A percentile compares a stretch with the other conserved stretches of the same genome.
Evolutionary conservation across 2,113 vertebrate species (phyloP).

Genomic region (Cranoglanis bouderius): DNA sequence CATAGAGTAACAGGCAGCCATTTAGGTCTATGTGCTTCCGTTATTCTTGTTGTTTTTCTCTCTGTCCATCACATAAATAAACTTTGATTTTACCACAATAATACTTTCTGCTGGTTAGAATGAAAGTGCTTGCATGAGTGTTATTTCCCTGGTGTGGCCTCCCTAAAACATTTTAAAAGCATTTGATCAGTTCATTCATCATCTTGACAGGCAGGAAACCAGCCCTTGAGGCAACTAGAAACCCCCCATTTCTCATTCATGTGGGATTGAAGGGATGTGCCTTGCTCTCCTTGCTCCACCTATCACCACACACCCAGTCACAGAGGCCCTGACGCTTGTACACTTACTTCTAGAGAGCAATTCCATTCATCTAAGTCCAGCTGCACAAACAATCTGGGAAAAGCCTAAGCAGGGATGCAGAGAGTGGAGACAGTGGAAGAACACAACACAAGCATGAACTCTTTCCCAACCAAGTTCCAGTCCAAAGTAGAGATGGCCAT

Average conservation of each 20-base stretch:
- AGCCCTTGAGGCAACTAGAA: conserved; percentile 6
- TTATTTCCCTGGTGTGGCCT: neutral
- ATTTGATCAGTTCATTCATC: conserved; percentile 25
- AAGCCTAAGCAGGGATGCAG: neutral
- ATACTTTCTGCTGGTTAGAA: neutral
- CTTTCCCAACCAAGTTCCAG: conserved; percentile 6
- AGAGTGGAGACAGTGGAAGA: neutral
- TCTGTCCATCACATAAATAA: neutral
- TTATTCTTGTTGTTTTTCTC: neutral
- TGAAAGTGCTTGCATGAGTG: neutral
- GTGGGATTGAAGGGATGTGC: neutral
- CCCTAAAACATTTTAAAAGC: conserved; percentile 9
- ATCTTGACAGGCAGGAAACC: conserved; percentile 18
- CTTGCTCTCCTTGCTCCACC: conserved; percentile 19
- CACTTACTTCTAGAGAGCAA: neutral
- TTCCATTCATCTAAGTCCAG: conserved; percentile 9
- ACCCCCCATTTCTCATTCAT: conserved; percentile 7
- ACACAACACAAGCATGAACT: conserved; percentile 24
- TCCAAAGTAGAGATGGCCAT: conserved; percentile 33
- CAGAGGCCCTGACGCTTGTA: neutral
- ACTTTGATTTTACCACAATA: neutral
- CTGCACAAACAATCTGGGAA: neutral
- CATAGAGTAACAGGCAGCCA: neutral
- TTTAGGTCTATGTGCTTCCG: neutral
- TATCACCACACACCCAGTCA: conserved; percentile 13